These are phyloP conservation scores for Chrysomela aeneicollis DNA, from an alignment of 2,888 invertebrate genomes.

Conservation along the genomic window DNA sequence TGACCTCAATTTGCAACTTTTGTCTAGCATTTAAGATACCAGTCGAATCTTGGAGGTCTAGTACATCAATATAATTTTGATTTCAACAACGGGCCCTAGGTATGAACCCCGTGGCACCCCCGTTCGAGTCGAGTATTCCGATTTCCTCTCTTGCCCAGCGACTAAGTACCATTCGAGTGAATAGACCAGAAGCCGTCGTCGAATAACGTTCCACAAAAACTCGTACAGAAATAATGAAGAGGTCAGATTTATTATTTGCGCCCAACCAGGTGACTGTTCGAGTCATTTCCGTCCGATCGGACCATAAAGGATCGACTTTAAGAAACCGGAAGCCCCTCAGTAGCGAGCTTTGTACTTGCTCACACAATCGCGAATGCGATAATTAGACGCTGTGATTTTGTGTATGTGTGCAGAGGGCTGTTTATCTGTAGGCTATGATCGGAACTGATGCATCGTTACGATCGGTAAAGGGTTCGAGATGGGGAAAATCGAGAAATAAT, in stretches of 20 bases:
- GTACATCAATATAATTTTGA: no score
- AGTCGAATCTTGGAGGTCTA: no score
- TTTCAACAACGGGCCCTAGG: not conserved
- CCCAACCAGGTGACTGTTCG: conserved; percentile 55
- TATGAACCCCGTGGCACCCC: not conserved
- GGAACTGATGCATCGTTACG: not conserved
- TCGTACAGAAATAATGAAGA: conserved; percentile 44
- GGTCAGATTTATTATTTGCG: conserved; percentile 55
- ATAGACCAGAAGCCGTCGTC: conserved; percentile 27
- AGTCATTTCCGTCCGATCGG: conserved; percentile 58
- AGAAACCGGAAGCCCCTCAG: conserved; percentile 45
- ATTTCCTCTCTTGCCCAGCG: conserved; percentile 3
- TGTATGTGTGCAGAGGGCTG: not conserved
- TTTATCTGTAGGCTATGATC: conserved; percentile 9
- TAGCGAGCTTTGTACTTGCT: conserved; percentile 27
- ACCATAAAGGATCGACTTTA: conserved; percentile 50
- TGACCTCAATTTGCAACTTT: no score
- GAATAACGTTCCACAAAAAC: conserved; percentile 33
- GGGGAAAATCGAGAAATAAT: no score
- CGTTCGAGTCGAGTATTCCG: not conserved
- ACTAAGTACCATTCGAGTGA: conserved; percentile 24
- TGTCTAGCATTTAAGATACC: no score
- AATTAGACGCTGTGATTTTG: conserved; percentile 29
- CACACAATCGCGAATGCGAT: conserved; percentile 22
- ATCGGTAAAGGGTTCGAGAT: not conserved